phyloP scores from a whole-genome alignment of 92 coral and sea anemone genomes.

The Parazoanthus swiftii region DNA sequence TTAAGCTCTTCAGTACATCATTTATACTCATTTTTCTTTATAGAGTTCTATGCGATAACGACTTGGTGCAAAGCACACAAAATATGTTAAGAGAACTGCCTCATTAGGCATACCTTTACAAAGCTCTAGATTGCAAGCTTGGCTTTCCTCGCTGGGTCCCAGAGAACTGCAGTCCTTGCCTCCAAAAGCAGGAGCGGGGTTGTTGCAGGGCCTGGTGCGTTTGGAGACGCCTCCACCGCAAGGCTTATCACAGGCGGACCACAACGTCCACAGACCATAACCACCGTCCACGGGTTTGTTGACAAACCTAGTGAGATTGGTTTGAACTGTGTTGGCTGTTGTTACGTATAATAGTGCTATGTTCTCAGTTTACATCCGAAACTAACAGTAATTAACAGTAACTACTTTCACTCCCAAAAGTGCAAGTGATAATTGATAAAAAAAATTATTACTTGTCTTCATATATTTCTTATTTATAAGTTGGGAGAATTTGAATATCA shows the following conservation, averaged over 20 bases:
- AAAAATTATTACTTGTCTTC: no score
- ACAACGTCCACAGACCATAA: conserved; percentile 35
- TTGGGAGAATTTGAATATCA: no score
- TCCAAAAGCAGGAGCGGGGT: conserved; percentile 32
- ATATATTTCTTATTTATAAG: no score
- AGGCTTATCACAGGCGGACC: conserved; percentile 36
- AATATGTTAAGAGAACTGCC: background rate
- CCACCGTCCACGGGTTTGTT: conserved; percentile 39
- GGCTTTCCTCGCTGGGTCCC: conserved; percentile 27
- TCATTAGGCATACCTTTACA: conserved; percentile 22
- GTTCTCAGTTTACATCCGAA: background rate
- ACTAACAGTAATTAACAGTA: background rate
- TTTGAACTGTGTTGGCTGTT: background rate
- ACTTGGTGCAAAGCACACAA: background rate
- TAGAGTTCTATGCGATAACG: no score
- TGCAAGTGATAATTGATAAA: no score
- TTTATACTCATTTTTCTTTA: no score
- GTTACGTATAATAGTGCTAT: background rate
- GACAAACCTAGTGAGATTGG: background rate
- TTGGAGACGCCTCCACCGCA: conserved; percentile 41
- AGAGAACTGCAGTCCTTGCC: conserved; percentile 31
- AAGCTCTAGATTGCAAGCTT: conserved; percentile 27
- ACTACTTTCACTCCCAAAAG: no score
- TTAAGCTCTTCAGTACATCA: no score
- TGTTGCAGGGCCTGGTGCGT: conserved; percentile 40